Evolutionary conservation across 2,888 invertebrate species (phyloP).

Genomic region (Melanophora roralis): DNA sequence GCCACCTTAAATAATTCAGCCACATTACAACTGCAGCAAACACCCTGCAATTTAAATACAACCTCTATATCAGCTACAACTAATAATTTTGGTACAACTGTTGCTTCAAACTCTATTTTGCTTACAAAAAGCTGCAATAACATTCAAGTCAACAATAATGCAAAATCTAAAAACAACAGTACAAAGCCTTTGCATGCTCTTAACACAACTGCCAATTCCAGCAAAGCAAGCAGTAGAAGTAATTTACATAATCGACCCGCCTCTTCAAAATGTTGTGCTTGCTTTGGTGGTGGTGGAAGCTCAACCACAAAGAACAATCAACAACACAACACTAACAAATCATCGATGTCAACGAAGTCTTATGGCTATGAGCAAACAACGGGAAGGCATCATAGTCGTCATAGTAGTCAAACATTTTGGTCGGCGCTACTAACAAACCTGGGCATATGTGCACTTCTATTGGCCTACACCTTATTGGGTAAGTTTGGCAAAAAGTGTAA

Average conservation of each 20-base stretch:
- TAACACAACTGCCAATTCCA: conserved; percentile 61
- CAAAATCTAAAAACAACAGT: conserved; percentile 59
- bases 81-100: conserved; percentile 22
- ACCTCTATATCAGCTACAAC: conserved; percentile 36
- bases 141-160: conserved; percentile 41
- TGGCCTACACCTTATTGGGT: conserved; percentile 86
- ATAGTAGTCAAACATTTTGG: conserved; percentile 75
- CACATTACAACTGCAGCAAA: conserved; percentile 62
- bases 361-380: conserved; percentile 62
- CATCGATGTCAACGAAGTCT: conserved; percentile 62
- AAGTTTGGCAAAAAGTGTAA: too few relatives aligned
- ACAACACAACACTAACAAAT: conserved; percentile 53
- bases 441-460: conserved; percentile 87
- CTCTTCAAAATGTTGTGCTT: conserved; percentile 63
- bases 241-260: conserved; percentile 64
- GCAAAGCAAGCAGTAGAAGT: conserved; percentile 64
- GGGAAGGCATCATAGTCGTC: conserved; percentile 66
- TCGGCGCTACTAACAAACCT: conserved; percentile 88
- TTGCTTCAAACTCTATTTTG: conserved; percentile 57
- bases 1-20: conserved; percentile 71
- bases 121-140: conserved; percentile 56
- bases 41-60: conserved; percentile 48
- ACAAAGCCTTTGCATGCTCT: conserved; percentile 61
- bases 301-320: conserved; percentile 43
- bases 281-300: conserved; percentile 61